Conservation (phyloP, 2,888 invertebrate genomes). For the Athalia rosae region DNA sequence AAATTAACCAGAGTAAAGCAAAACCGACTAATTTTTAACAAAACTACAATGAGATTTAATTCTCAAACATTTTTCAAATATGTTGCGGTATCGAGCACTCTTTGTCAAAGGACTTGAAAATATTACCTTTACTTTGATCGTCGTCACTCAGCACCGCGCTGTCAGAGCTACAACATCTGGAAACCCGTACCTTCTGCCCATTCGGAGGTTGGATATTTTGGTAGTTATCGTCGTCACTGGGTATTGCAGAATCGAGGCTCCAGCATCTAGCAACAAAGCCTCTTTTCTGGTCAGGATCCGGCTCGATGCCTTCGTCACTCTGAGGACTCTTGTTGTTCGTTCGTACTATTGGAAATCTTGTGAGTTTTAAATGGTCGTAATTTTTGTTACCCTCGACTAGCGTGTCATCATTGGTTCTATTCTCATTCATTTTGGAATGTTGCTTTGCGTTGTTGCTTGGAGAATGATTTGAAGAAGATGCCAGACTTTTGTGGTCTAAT, state of each 20-base stretch:
- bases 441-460: background rate
- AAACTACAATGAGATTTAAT: background rate
- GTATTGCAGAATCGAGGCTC: slow-evolving; percentile 76
- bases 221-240: slow-evolving; percentile 74
- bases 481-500: background rate
- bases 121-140: slow-evolving; percentile 63
- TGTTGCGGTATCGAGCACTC: slow-evolving; percentile 35
- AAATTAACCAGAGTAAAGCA: background rate
- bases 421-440: slow-evolving; percentile 29
- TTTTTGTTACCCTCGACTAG: slow-evolving; percentile 60
- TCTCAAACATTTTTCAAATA: background rate
- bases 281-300: slow-evolving; percentile 56
- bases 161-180: slow-evolving; percentile 75
- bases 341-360: slow-evolving; percentile 59
- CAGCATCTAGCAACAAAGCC: slow-evolving; percentile 69
- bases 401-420: slow-evolving; percentile 41
- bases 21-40: background rate
- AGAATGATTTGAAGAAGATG: background rate
- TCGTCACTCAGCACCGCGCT: slow-evolving; percentile 76
- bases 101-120: slow-evolving; percentile 1
- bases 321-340: slow-evolving; percentile 65
- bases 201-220: slow-evolving; percentile 52
- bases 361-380: slow-evolving; percentile 64
- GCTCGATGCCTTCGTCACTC: slow-evolving; percentile 70
- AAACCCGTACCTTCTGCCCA: slow-evolving; percentile 65